Evolutionary conservation across 2,797 vertebrate species (phyloP), one percentile per base, ranked within the genome.

Genomic region (Bradypus variegatus): DNA sequence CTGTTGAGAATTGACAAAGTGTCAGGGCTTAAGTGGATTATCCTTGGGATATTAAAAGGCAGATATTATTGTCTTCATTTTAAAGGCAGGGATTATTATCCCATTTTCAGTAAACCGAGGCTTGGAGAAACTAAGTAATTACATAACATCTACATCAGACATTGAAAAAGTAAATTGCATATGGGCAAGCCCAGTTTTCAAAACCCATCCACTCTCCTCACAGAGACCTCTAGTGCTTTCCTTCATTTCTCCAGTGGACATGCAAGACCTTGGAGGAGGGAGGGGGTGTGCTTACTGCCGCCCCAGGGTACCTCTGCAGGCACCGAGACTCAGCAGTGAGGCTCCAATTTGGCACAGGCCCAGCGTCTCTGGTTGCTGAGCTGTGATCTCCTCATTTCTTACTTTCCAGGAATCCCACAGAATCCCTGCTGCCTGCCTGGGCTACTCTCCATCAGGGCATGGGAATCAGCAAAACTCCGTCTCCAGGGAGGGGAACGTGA

Each of bases 71-170:
- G 75, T 73, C 64, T 69, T 84, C 62, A 48, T 80, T 88, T 83
- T 50, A 94, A 10, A 92, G 92, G 87, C 38, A 31, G 72, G 72
- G 58, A 83, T 88, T 92, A 90, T 67, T 79, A 60, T 18, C 72
- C 92, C 53, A n/a, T 84, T 92, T 79, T 79, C 73, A 75, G 41
- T 85, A 91, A 85, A 78, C 48, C 67, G 88, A 90, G 79, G 86
- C 79, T 84, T 81, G 83, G 72, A 88, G 90, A 90, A 93, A 78
- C 60, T 31, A 90, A 45, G 60, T 70, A 77, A 91, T 94, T 91
- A 90, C 21, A 67, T 3, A 86, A 67, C 0, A 29, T 65, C n/a
- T 62, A 60, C 8, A 62, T 38, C 50, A 90, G 89, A 91, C 67
- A 81, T 0, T 3, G 62, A 84, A 48, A 38, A 23, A 90, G 60